These are phyloP conservation scores for Prosopocoilus inquinatus DNA, from an alignment of 2,888 invertebrate genomes.

Conservation along the genomic window DNA sequence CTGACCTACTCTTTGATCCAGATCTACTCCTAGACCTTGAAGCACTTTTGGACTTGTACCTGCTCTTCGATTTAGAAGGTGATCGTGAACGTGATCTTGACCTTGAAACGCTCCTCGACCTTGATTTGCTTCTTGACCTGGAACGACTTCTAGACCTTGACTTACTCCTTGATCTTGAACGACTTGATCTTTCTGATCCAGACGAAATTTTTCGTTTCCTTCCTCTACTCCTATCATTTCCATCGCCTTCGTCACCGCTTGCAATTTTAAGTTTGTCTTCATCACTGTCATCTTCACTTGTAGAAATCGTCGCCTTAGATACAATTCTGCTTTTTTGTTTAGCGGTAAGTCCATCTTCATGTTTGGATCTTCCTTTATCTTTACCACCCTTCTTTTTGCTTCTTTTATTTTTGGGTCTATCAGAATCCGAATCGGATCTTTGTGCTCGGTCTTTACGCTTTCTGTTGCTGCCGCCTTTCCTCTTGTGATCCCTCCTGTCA, in stretches of 20 bases:
- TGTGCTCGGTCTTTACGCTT: slow-evolving; percentile 43
- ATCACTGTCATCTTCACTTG: slow-evolving; percentile 77
- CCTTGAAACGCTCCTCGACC: slow-evolving; percentile 40
- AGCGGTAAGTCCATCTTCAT: slow-evolving; percentile 69
- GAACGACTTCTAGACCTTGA: slow-evolving; percentile 48
- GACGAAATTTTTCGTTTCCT: slow-evolving; percentile 62
- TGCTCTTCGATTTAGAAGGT: slow-evolving; percentile 30
- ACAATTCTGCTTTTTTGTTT: slow-evolving; percentile 87
- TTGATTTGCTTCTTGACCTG: slow-evolving; percentile 50
- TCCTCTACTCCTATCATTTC: slow-evolving; percentile 51
- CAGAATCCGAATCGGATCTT: slow-evolving; percentile 56
- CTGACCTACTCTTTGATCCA: slow-evolving; percentile 39
- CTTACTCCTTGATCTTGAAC: slow-evolving; percentile 47
- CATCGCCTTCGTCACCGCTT: slow-evolving; percentile 55
- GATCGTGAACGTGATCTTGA: slow-evolving; percentile 44
- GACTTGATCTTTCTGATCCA: slow-evolving; percentile 57
- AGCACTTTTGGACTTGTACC: slow-evolving; percentile 33
- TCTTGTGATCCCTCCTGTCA: slow-evolving; percentile 41
- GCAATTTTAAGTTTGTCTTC: slow-evolving; percentile 56
- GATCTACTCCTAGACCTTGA: slow-evolving; percentile 44
- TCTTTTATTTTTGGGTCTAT: slow-evolving; percentile 65
- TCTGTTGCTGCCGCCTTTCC: slow-evolving; percentile 46
- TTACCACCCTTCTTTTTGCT: slow-evolving; percentile 49
- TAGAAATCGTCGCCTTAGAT: slow-evolving; percentile 93
- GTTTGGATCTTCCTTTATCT: slow-evolving; percentile 39